Evolutionary conservation across 2,113 vertebrate species (phyloP), one percentile per base, ranked within the genome.

Genomic region (Catagonus wagneri): DNA sequence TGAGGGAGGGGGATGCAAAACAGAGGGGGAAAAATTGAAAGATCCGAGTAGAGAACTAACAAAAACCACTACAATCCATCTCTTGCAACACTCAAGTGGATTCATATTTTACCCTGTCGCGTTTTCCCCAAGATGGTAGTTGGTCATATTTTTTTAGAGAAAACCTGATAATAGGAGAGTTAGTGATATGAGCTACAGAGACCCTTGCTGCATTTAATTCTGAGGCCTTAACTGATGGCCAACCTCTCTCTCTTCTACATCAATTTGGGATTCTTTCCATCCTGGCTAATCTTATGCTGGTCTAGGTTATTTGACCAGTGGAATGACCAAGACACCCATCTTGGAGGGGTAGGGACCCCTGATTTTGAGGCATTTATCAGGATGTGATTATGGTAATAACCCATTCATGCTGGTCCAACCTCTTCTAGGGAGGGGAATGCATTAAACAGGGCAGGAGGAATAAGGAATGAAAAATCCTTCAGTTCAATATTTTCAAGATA

Each of bases 401-500:
- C 39, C 17, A 84, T 56, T 61, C 25, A 36, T 13, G 44, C 44
- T 44, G 44, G 44, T 44, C 44, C 44, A 44, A 8, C 44, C 44
- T 44, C 44, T 44, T 44, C 44, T 44, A 44, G 44, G 8, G 44
- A 44, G 44, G 44, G 44, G 44, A 44, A 44, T 44, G 74, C 19
- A 56, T 50, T 93, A 90, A 90, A 63, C 9, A 44, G 27, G 34
- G 22, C 25, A 92, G n/a, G 78, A 89, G 10, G 69, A 83, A 89
- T n/a, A 14, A 89, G 32, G 17, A 93, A 50, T 52, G 60, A 75
- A 83, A 93, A 50, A 60, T 13, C 50, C 1, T 68, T 90, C 39
- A 80, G 27, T 65, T 75, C 23, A 36, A 10, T 58, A 36, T 81
- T 89, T 96, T 76, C 9, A 96, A 72, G 81, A 75, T 58, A 50